Base-by-base conservation (phyloP, 1,140 invertebrate species). In the Chrysopa pallens region DNA sequence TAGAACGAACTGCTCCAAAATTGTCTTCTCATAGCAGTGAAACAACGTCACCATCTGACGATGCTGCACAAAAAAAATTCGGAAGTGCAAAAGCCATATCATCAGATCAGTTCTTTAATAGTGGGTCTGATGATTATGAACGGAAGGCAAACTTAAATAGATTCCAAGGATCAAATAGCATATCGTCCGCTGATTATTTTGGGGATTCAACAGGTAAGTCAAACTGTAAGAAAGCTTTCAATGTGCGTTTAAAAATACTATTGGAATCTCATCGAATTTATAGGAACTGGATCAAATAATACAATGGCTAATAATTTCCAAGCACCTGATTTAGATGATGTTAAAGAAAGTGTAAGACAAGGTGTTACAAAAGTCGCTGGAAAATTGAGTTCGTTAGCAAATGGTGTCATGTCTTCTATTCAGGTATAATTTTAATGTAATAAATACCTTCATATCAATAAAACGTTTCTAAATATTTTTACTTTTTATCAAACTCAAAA, bases 301-400 rank as follows among this genome's bases (percentile, higher is more conserved):
- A 46, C 49, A 39, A 42, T 38, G 9, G 44, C 39, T 33, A 33
- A 33, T 33, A 47, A 54, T 47, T 50, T 60, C 40, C 53, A 66
- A 60, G 67, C 78, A 8, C 82, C 85, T 2, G 84, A 73, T 66
- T 71, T 98, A 38, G 86, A 94, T 48, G 93, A 97, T 56, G 89
- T 98, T 0, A 88, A 86, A 59, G 94, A 98, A 65, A 91, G 89
- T 51, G 90, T 98, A 6, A 78, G 81, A 50, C 85, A 93, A 63
- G 93, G 94, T 42, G 92, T 98, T 29, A 90, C 84, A 43, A 95
- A 93, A 69, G 92, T 98, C 44, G 93, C 94, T 28, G 92, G 88
- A 6, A 82, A 84, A 55, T 63, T 98, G 9, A 95, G 92, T 51
- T 89, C 79, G 45, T 64, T 98, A 44, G 91, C 93, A 42, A 95